Percentiles rank a stretch among this genome's conserved stretches.
These are phyloP conservation scores for Molossus alvarezi DNA, from an alignment of 2,797 vertebrate species.

Conservation along the genomic window DNA sequence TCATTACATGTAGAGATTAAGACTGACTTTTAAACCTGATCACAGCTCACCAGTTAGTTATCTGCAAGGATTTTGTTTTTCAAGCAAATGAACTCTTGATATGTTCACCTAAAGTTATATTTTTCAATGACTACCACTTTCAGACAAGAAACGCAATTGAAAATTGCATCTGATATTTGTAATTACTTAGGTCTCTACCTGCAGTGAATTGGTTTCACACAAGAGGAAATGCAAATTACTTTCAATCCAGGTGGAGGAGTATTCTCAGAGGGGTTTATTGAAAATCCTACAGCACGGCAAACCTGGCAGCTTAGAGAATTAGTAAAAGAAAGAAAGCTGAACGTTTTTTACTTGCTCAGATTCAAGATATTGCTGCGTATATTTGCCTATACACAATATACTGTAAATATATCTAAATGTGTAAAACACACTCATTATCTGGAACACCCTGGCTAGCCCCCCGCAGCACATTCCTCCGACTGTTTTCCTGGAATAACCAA, in stretches of 20 bases:
- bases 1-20: slow-evolving; percentile 1
- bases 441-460: background rate
- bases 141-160: slow-evolving; percentile 71
- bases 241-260: slow-evolving; percentile 70
- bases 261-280: slow-evolving; percentile 70
- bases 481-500: background rate
- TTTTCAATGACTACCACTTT: slow-evolving; percentile 74
- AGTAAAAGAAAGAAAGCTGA: slow-evolving; percentile 63
- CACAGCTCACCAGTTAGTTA: background rate
- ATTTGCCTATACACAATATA: background rate
- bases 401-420: background rate
- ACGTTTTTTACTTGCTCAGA: slow-evolving; percentile 33
- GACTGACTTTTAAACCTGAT: slow-evolving; percentile 62
- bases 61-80: slow-evolving; percentile 53
- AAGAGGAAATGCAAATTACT: slow-evolving; percentile 74
- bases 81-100: slow-evolving; percentile 44
- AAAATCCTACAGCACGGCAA: slow-evolving; percentile 67
- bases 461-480: background rate
- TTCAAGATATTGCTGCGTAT: background rate
- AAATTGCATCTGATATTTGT: slow-evolving; percentile 77
- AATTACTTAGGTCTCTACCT: slow-evolving; percentile 77
- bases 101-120: slow-evolving; percentile 51
- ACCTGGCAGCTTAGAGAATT: slow-evolving; percentile 66
- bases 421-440: background rate
- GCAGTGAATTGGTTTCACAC: slow-evolving; percentile 59